A percentile compares a stretch with the other conserved stretches of the same genome.
These are phyloP conservation scores for Genyomyrus donnyi DNA, from an alignment of 2,113 vertebrate species.

Conservation along the genomic window DNA sequence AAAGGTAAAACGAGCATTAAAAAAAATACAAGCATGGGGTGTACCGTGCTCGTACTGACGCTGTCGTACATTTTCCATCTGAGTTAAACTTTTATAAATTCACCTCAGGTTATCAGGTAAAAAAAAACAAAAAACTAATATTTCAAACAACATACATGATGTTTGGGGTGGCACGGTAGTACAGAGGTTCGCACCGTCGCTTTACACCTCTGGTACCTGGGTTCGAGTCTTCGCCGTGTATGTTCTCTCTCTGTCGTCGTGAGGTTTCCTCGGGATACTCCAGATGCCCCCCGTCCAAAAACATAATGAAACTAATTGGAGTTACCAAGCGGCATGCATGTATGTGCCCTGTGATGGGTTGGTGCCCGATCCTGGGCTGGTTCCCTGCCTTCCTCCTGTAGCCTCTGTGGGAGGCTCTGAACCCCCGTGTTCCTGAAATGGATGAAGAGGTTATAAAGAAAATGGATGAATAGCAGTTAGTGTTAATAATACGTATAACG, in stretches of 20 bases:
- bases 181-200: no score
- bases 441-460: neutral
- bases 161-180: neutral
- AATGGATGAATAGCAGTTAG: neutral
- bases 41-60: neutral
- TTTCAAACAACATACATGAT: neutral
- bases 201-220: no score
- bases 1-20: neutral
- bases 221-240: neutral
- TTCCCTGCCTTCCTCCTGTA: no score
- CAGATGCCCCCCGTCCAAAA: no score
- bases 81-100: neutral
- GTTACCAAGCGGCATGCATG: no score
- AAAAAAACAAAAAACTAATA: neutral
- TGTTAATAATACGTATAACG: neutral
- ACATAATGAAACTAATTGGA: no score
- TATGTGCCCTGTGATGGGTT: no score
- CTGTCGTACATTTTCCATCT: neutral
- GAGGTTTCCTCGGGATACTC: neutral
- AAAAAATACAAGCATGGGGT: neutral
- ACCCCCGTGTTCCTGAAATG: neutral
- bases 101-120: neutral
- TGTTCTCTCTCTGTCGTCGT: neutral
- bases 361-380: no score
- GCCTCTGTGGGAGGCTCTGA: no score